phyloP scores from a whole-genome alignment of 2,113 vertebrate species.

The Motacilla tschutschensis region DNA sequence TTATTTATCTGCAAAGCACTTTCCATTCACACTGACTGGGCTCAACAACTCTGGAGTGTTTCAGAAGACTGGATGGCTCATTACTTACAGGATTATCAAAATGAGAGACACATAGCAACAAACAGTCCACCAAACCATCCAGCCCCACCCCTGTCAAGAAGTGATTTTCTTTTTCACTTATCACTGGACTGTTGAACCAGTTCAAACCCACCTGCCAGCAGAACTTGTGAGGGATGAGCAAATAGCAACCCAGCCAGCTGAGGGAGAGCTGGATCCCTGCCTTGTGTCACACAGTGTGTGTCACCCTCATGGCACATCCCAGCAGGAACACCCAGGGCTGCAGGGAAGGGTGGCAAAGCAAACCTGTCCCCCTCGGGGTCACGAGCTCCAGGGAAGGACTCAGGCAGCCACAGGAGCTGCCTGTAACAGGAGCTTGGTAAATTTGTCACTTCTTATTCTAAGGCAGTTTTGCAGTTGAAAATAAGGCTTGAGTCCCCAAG shows the following conservation, averaged over 20 bases:
- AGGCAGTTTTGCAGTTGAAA: neutral
- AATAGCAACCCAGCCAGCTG: neutral
- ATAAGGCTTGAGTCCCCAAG: neutral
- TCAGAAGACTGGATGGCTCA: neutral
- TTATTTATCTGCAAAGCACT: neutral
- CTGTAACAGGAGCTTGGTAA: neutral
- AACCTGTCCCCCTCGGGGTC: accelerated
- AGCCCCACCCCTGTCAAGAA: neutral
- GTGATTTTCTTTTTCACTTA: accelerated
- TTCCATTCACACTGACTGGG: neutral
- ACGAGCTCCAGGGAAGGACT: neutral
- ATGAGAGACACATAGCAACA: neutral
- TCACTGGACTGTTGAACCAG: neutral
- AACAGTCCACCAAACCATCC: neutral
- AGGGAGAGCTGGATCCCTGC: neutral
- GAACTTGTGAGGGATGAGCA: accelerated
- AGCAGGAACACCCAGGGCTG: neutral
- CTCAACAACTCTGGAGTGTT: neutral
- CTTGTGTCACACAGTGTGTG: accelerated
- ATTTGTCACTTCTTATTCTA: neutral
- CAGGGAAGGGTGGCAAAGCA: neutral
- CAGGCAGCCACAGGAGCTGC: neutral
- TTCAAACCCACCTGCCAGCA: neutral
- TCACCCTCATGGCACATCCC: accelerated
- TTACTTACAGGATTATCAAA: neutral